Conservation (phyloP, 2,888 invertebrate genomes). For the Apoda limacodes region DNA sequence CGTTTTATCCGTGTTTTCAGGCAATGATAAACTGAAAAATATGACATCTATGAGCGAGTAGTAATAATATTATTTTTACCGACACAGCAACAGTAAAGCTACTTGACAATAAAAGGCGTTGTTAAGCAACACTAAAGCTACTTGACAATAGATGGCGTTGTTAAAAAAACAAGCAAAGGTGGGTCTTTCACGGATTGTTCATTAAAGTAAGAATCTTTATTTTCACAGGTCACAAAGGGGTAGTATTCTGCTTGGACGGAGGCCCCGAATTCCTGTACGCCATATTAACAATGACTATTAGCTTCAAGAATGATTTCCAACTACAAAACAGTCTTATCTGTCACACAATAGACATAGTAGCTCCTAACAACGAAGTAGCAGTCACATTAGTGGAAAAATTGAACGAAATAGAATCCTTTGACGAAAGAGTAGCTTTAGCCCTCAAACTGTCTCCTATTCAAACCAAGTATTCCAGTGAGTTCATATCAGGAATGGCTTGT, state of each 20-base stretch:
- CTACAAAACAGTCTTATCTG: conserved; percentile 71
- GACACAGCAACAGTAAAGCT: too few relatives aligned
- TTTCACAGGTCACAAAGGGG: conserved; percentile 68
- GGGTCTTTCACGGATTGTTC: too few relatives aligned
- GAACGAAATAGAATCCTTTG: conserved; percentile 60
- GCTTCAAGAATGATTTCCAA: conserved; percentile 48
- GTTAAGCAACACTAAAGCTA: too few relatives aligned
- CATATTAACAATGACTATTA: conserved; percentile 57
- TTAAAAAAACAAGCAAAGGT: too few relatives aligned
- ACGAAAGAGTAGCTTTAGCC: conserved; percentile 67
- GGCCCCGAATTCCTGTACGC: conserved; percentile 77
- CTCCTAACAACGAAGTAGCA: conserved; percentile 45
- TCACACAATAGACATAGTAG: conserved; percentile 62
- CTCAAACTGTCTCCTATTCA: conserved; percentile 43
- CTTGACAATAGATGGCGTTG: too few relatives aligned
- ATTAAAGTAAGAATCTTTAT: too few relatives aligned
- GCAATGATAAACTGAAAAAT: too few relatives aligned
- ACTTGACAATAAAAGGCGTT: too few relatives aligned
- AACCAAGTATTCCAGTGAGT: conserved; percentile 42
- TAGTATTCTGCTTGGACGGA: conserved; percentile 83
- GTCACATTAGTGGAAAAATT: conserved; percentile 52
- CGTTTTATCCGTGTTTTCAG: too few relatives aligned
- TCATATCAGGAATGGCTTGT: conserved; percentile 30
- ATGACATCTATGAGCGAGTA: too few relatives aligned
- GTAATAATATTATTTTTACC: too few relatives aligned